Evolutionary conservation across 2,888 invertebrate genomes (phyloP), one percentile per base, ranked within the genome.

Genomic region (Caenorhabditis japonica): DNA sequence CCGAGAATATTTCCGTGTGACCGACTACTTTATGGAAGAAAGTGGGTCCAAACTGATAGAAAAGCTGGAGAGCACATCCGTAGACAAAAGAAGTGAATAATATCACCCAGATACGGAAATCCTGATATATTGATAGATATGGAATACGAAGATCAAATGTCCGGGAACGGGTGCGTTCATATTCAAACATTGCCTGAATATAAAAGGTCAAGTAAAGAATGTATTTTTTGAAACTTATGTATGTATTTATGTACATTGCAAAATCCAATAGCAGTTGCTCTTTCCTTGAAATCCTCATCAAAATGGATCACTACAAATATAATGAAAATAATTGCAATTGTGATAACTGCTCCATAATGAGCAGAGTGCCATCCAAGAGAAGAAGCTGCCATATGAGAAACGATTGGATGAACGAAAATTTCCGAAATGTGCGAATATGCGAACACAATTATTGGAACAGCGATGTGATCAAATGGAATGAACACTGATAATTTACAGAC

Each of bases 101-200:
- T 17, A 64, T 75, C 8, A 74, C 71, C 81, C 81, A 81, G 33
- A 77, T 68, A 15, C 64, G 61, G 46, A 75, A 72, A 38, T 79
- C 79, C 53, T 81, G 81, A 39, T 81, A 81, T 36, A 81, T 81
- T 17, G 81, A 81, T 0, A 81, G 47, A 38, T 79, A 81, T 8
- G 81, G 81, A n/a, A 81, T 75, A 8, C 73, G 72, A 30, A 79
- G 71, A 30, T 75, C 70, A 33, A 81, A 73, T 4, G 62, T 74
- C 13, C 71, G 69, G 12, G 80, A 81, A 51, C 78, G 74, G 0
- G 76, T 69, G 17, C 78, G 41, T 36, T 79, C 76, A 38, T 79
- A 79, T 43, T 62, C 58, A 38, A 73, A 79, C 59, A 79, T 64
- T 3, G 78, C 78, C 78, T 79, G 44, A 47, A 61, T 25, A 34